Percentiles rank a stretch among this genome's conserved stretches.
Evolutionary conservation across 2,113 vertebrate species (phyloP).

Genomic region (Indicator maculatus): DNA sequence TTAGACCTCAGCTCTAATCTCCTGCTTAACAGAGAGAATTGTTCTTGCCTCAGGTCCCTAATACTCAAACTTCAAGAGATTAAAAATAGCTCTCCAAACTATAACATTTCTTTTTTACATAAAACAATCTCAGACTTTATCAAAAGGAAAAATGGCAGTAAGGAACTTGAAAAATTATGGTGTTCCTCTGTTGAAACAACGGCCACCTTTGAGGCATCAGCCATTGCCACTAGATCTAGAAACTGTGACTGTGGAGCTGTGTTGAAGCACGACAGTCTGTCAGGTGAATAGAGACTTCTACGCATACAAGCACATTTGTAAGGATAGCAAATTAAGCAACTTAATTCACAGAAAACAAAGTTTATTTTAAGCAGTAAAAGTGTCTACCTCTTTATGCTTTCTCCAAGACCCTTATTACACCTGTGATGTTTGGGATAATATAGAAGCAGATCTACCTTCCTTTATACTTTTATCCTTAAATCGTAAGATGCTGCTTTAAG

Average conservation of each 20-base stretch:
- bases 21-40: slow-evolving; percentile 63
- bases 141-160: slow-evolving; percentile 4
- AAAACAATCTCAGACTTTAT: slow-evolving; percentile 10
- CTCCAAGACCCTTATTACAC: neutral
- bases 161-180: neutral
- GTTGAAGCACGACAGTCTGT: neutral
- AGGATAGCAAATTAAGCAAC: neutral
- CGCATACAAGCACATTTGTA: neutral
- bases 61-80: slow-evolving; percentile 50
- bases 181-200: neutral
- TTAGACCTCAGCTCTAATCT: slow-evolving; percentile 64
- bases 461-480: neutral
- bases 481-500: neutral
- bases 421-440: neutral
- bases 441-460: neutral
- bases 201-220: neutral
- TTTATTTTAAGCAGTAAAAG: neutral
- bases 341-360: neutral
- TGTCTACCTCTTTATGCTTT: neutral
- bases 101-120: slow-evolving; percentile 27
- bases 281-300: neutral
- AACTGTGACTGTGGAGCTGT: neutral
- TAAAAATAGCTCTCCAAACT: slow-evolving; percentile 59
- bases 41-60: slow-evolving; percentile 64
- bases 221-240: neutral